Percentiles rank a stretch among this genome's conserved stretches.
phyloP scores from a whole-genome alignment of 2,113 vertebrate genomes.

The Carlito syrichta region DNA sequence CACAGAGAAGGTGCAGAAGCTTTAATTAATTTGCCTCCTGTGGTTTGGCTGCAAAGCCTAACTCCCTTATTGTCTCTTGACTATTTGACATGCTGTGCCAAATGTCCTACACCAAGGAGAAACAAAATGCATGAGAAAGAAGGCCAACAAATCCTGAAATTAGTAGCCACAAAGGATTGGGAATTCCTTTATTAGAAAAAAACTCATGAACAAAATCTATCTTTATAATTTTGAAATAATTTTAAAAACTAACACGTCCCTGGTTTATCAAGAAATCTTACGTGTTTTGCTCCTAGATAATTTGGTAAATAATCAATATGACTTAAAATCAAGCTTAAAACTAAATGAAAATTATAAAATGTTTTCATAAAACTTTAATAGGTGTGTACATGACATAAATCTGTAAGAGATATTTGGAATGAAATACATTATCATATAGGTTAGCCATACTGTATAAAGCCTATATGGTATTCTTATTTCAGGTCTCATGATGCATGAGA shows the following conservation, averaged over 20 bases:
- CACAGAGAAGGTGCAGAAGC: neutral
- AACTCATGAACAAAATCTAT: neutral
- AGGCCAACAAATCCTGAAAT: neutral
- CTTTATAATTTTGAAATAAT: neutral
- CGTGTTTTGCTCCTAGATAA: neutral
- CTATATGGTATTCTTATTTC: constrained; percentile 16
- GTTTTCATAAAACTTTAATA: constrained; percentile 10
- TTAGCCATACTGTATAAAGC: neutral
- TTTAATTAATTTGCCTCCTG: constrained; percentile 40
- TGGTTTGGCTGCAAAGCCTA: neutral
- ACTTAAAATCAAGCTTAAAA: neutral
- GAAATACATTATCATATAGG: neutral
- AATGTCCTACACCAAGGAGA: constrained; percentile 12
- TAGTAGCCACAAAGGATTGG: neutral
- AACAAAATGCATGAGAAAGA: neutral
- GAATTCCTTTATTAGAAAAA: neutral
- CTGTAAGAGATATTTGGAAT: neutral
- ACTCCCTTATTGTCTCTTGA: neutral
- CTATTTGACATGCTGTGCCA: neutral
- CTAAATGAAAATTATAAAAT: neutral
- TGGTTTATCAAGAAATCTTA: neutral
- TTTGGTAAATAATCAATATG: neutral
- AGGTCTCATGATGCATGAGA: neutral
- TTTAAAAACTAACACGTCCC: neutral
- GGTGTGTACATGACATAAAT: neutral